Evolutionary conservation across 2,113 vertebrate species (phyloP).

Genomic region (Piaya cayana): DNA sequence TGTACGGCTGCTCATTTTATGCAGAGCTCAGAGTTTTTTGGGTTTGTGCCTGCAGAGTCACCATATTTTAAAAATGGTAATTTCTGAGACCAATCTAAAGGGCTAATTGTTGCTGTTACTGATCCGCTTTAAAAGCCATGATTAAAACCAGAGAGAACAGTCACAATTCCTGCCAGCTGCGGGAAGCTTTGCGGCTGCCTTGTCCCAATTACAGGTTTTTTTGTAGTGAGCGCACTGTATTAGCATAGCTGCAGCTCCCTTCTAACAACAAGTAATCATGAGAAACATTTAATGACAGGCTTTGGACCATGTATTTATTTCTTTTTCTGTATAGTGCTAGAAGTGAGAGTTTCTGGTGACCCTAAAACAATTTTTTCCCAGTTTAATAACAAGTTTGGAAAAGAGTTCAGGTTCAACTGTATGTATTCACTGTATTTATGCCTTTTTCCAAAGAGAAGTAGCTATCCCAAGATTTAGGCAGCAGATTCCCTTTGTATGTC

Average conservation of each 20-base stretch:
- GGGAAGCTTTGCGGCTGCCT: slow-evolving; percentile 41
- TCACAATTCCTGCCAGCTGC: slow-evolving; percentile 58
- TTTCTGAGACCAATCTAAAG: slow-evolving; percentile 55
- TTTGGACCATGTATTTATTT: neutral
- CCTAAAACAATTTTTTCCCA: neutral
- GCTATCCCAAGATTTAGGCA: neutral
- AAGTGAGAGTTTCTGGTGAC: neutral
- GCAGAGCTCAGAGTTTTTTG: slow-evolving; percentile 45
- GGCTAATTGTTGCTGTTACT: slow-evolving; percentile 61
- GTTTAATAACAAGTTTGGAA: neutral
- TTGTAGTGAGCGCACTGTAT: slow-evolving; percentile 24
- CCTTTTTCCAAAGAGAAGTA: neutral
- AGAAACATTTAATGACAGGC: slow-evolving; percentile 23
- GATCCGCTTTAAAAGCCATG: slow-evolving; percentile 58
- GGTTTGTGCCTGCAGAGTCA: slow-evolving; percentile 40
- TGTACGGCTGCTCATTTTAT: neutral
- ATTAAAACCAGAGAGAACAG: slow-evolving; percentile 53
- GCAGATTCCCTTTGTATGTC: neutral
- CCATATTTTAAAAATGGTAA: slow-evolving; percentile 46
- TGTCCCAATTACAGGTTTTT: slow-evolving; percentile 59
- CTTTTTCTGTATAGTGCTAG: neutral
- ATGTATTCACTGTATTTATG: neutral
- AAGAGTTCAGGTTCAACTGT: neutral
- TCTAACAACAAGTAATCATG: slow-evolving; percentile 31
- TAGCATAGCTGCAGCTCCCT: slow-evolving; percentile 52